Evolutionary conservation across 2,888 invertebrate species (phyloP), one percentile per base, ranked within the genome.

Genomic region (Corbicula japonica): DNA sequence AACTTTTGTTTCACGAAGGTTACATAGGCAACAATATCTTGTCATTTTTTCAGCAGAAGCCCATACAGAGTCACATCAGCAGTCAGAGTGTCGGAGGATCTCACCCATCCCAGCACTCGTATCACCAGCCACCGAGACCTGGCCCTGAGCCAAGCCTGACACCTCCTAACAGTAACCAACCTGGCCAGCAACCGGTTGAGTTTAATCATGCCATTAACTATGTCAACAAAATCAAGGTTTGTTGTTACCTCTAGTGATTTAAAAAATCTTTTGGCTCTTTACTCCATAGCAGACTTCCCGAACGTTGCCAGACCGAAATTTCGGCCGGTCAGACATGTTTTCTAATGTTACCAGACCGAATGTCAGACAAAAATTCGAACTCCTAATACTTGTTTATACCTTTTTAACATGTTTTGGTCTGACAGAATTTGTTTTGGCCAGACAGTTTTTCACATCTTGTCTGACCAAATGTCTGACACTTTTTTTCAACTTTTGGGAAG

Each of bases 181-280:
- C 84, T 46, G 88, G 92, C 1, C 89, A 87, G 56, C 93, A 98
- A 92, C 99, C 98, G 0, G 99, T 99, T 26, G 98, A 99, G 94
- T 99, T 99, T 94, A 99, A 99, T 94, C 99, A 99, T 94, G 99
- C 99, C 84, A 99, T 99, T 88, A 98, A 98, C 93, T 99, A 99
- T 93, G 99, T 99, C 80, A 99, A 99, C 94, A 99, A 99, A 95
- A 99, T 99, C 82, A 99, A 99, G 96, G 97, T 97, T 91, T 93
- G 66, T 10, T 21, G 18, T 12, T 18, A 15, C 21, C 15, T 6
- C 21, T 6, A 12, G 10, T 50, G 6, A 50, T 10, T 8, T 50
- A 15, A 50, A 50, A 15, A 50, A 50, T 21, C 50, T 15, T 8
- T 50, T 50, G 15, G 8, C 12, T 10, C 10, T 15, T 50, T 50